Evolutionary conservation across 2,113 vertebrate species (phyloP), one percentile per base, ranked within the genome.

Genomic region (Oxyura jamaicensis): DNA sequence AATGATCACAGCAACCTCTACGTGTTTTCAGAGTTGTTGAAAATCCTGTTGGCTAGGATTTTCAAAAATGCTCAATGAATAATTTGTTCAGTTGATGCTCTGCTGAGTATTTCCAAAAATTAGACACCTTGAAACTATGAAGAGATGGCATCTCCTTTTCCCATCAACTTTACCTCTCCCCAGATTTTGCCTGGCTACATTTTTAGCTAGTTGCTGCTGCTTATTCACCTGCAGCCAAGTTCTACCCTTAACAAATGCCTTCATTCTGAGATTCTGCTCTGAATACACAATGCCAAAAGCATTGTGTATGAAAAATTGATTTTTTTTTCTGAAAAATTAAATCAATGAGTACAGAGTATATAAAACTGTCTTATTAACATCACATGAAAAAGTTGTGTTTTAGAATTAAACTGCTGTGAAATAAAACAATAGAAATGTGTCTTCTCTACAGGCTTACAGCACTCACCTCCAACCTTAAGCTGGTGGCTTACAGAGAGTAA

Each of bases 131-230:
- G 59, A n/a, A 77, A 9, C 17, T 23, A n/a, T 10, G 50, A 87
- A 33, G 12, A 13, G 39, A 22, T 33, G 12, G 25, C n/a, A 75
- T 10, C 4, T 4, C 39, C 33, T 62, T 44, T 35, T 23, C 17
- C 33, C 18, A 18, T 33, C 12, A 28, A 25, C 44, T 77, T 44
- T 42, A 44, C 4, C 5, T 62, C 63, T 72, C 28, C 39, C 8
- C 46, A 71, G 10, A 58, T 86, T 44, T 67, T 48, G 3, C 3
- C 0, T 55, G 28, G 25, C 13, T 20, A 22, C 0, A 0, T 56
- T 46, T 67, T 26, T n/a, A 76, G 41, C 16, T 13, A 36, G 8
- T 62, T 83, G 15, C 35, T 66, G 22, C 18, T 31, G 29, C 19
- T 60, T 74, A 44, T 26, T 79, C n/a, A 58, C 23, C 72, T 68